Percentiles rank a stretch among this genome's conserved stretches.
These are phyloP conservation scores for Platichthys flesus DNA, from an alignment of 2,113 vertebrate species.

Conservation along the genomic window DNA sequence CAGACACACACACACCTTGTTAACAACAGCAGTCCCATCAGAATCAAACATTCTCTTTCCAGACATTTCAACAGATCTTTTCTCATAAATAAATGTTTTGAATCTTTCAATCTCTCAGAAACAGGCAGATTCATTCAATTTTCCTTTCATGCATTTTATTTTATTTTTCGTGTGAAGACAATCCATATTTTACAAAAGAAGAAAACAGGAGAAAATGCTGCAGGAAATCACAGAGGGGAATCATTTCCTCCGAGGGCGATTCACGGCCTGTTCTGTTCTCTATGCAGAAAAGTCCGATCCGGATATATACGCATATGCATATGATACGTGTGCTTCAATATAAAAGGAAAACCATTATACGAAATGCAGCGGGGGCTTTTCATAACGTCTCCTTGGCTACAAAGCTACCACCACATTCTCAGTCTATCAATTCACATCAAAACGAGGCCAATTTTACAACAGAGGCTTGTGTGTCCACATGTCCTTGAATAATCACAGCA, in stretches of 20 bases:
- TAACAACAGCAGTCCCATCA: neutral
- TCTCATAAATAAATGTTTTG: neutral
- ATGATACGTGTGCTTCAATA: neutral
- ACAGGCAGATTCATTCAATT: neutral
- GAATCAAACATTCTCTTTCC: neutral
- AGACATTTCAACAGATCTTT: neutral
- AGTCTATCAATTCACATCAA: constrained; percentile 52
- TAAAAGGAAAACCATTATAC: constrained; percentile 9
- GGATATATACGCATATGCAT: neutral
- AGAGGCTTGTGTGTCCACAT: constrained; percentile 40
- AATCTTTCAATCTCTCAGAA: neutral
- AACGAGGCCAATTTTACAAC: constrained; percentile 37
- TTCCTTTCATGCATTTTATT: neutral
- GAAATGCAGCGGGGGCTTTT: constrained; percentile 25
- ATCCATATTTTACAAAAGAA: constrained; percentile 1
- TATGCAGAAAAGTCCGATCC: constrained; percentile 19
- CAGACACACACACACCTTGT: neutral
- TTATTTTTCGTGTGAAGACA: neutral
- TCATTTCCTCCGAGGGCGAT: constrained; percentile 21
- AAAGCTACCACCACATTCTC: neutral
- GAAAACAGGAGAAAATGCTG: neutral
- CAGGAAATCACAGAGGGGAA: constrained; percentile 25
- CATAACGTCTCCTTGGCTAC: constrained; percentile 17
- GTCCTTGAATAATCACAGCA: constrained; percentile 66
- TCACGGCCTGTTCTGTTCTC: neutral